phyloP scores from a whole-genome alignment of 2,888 invertebrate species.

The Sturmia bella region DNA sequence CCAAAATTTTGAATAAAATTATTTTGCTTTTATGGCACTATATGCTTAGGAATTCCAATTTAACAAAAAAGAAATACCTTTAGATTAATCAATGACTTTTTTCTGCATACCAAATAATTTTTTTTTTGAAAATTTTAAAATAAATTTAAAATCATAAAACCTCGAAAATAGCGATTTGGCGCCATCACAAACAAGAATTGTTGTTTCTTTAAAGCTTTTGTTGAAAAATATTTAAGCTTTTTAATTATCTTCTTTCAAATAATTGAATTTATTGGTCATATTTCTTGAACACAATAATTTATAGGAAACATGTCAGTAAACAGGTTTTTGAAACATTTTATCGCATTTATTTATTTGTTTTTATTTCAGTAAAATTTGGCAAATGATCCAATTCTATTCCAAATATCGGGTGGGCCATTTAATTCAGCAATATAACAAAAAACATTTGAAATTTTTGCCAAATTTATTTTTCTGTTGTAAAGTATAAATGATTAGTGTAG shows the following conservation, averaged over 20 bases:
- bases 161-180: slow-evolving; percentile 12
- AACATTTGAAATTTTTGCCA: too few species aligned
- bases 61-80: background rate
- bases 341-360: too few species aligned
- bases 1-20: background rate
- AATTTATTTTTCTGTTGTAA: too few species aligned
- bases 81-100: slow-evolving; percentile 21
- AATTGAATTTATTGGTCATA: too few species aligned
- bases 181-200: slow-evolving; percentile 32
- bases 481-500: too few species aligned
- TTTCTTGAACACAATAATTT: too few species aligned
- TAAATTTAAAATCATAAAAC: slow-evolving; percentile 14
- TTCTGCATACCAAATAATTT: slow-evolving; percentile 6
- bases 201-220: slow-evolving; percentile 35
- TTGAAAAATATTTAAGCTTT: slow-evolving; percentile 21
- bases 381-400: too few species aligned
- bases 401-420: too few species aligned
- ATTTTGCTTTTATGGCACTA: slow-evolving; percentile 26
- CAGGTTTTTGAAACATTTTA: too few species aligned
- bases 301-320: too few species aligned
- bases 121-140: background rate
- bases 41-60: slow-evolving; percentile 4
- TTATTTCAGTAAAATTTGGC: too few species aligned
- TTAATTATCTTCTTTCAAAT: background rate
- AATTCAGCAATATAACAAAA: too few species aligned